Conservation (phyloP, 2,888 invertebrate species). For the Agrochola circellaris region DNA sequence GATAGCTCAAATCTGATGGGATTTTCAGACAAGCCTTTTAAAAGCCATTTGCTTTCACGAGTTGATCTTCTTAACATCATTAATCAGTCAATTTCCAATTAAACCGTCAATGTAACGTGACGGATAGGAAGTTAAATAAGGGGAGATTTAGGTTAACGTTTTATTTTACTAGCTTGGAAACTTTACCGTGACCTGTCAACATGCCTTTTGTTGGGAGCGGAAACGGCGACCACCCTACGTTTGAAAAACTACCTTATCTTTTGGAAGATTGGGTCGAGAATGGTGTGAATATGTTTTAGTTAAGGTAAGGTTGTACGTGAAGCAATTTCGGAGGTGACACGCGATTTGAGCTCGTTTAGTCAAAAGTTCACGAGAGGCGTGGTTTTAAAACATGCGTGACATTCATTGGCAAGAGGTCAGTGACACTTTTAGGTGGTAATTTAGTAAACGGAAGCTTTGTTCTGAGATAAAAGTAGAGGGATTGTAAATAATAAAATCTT, state of each 20-base stretch:
- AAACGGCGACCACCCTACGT: conserved; percentile 31
- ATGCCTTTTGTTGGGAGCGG: conserved; percentile 59
- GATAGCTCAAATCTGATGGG: not conserved
- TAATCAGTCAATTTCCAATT: conserved; percentile 71
- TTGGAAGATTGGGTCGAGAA: conserved; percentile 48
- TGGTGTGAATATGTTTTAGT: conserved; percentile 5
- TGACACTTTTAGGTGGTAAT: conserved; percentile 53
- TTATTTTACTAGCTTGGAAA: conserved; percentile 65
- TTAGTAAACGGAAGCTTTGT: conserved; percentile 43
- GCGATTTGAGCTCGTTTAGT: conserved; percentile 59
- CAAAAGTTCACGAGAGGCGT: conserved; percentile 62
- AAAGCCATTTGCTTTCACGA: conserved; percentile 49
- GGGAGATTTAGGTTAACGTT: conserved; percentile 72
- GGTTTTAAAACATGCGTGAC: conserved; percentile 63
- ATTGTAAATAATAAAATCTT: conserved; percentile 1
- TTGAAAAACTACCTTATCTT: conserved; percentile 10
- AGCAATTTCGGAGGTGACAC: conserved; percentile 41
- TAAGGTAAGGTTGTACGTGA: conserved; percentile 40
- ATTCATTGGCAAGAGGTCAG: conserved; percentile 65
- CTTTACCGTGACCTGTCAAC: conserved; percentile 74
- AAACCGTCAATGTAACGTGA: conserved; percentile 64
- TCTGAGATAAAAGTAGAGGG: conserved; percentile 17
- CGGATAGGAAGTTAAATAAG: conserved; percentile 66
- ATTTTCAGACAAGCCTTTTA: conserved; percentile 64
- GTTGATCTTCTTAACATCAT: conserved; percentile 61